These are phyloP conservation scores for Podotricha telesiphe DNA, from an alignment of 2,888 invertebrate species.

Conservation along the genomic window DNA sequence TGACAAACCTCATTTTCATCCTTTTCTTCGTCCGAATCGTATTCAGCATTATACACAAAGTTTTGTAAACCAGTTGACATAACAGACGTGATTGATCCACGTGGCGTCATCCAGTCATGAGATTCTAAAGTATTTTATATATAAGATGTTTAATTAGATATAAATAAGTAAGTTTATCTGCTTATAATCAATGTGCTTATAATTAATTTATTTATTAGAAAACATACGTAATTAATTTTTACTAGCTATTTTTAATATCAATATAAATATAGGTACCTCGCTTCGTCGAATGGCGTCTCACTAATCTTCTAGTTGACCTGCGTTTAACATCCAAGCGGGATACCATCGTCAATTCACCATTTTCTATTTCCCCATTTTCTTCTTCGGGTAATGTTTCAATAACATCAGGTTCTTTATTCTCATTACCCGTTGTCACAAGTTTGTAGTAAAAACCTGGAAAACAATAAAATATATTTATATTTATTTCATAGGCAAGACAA, in stretches of 20 bases:
- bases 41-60: constrained; percentile 68
- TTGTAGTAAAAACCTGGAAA: constrained; percentile 75
- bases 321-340: constrained; percentile 65
- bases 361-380: constrained; percentile 53
- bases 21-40: constrained; percentile 62
- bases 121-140: constrained; percentile 57
- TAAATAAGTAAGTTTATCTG: not conserved
- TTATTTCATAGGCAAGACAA: too few relatives aligned
- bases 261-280: constrained; percentile 55
- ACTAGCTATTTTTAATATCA: not conserved
- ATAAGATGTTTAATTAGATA: not conserved
- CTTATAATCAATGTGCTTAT: too few relatives aligned
- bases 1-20: constrained; percentile 65
- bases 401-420: constrained; percentile 66
- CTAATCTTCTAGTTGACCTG: constrained; percentile 64
- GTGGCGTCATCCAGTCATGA: constrained; percentile 77
- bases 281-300: constrained; percentile 69
- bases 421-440: constrained; percentile 86
- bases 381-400: constrained; percentile 68
- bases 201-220: too few relatives aligned
- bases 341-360: constrained; percentile 51
- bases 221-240: too few relatives aligned
- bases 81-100: constrained; percentile 73
- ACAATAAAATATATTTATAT: not conserved
- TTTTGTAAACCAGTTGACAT: constrained; percentile 72